Evolutionary conservation across 2,888 invertebrate genomes (phyloP).

Genomic region (Muscina levida): DNA sequence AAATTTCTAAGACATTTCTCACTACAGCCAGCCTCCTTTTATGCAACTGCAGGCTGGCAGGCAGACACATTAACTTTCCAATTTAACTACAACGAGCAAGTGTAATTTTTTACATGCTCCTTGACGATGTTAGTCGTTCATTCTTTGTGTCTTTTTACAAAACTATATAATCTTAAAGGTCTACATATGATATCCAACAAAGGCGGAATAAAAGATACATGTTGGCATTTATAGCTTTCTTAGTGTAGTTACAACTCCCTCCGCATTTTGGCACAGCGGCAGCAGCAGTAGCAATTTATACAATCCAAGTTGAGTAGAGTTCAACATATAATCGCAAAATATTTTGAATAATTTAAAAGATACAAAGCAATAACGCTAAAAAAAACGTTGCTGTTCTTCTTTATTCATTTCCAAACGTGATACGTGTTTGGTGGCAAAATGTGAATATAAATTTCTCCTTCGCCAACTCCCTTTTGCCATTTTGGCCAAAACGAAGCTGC

Average conservation of each 20-base stretch:
- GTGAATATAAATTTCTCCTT: conserved; percentile 49
- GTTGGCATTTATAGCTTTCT: conserved; percentile 46
- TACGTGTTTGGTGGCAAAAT: conserved; percentile 61
- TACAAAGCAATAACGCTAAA: conserved; percentile 64
- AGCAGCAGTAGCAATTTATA: neutral
- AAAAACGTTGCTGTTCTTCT: conserved; percentile 55
- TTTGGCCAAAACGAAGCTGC: conserved; percentile 14
- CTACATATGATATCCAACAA: conserved; percentile 45
- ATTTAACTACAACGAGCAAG: conserved; percentile 45
- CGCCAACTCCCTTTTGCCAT: no score
- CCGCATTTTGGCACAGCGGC: neutral
- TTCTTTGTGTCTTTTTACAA: conserved; percentile 37
- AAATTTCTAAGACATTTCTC: no score
- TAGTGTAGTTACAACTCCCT: neutral
- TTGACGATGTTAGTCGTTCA: no score
- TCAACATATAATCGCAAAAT: conserved; percentile 54
- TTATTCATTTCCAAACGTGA: conserved; percentile 52
- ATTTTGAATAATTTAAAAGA: conserved; percentile 66
- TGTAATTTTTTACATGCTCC: neutral
- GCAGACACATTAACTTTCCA: conserved; percentile 63
- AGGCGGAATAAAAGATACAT: conserved; percentile 46
- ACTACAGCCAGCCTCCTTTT: neutral
- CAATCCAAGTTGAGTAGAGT: neutral
- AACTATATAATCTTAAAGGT: conserved; percentile 24
- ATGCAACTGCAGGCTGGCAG: neutral